Evolutionary conservation across 2,113 vertebrate genomes (phyloP), one percentile per base, ranked within the genome.

Genomic region (Typhlomys cinereus): DNA sequence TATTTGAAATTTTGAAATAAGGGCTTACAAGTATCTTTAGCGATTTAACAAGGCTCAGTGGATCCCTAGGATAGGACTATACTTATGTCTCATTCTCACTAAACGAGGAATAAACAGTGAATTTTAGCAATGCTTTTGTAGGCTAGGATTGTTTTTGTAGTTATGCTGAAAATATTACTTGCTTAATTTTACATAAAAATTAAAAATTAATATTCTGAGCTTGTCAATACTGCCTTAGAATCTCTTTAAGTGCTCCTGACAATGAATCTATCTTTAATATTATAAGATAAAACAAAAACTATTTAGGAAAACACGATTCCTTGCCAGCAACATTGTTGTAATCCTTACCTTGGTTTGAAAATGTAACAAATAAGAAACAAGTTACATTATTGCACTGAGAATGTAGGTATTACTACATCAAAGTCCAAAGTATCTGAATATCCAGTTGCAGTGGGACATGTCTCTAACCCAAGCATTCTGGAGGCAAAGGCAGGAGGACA

Each of bases 221-320:
- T 82, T 54, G 17, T 36, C n/a, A 85, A 88, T 71, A 81, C 61
- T 57, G 41, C 74, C 83, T 89, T 64, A 87, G 67, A 93, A 83
- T 81, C 1, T 79, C 27, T 76, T 25, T 21, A 67, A 81, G 74
- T 23, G 85, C 69, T 81, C n/a, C 21, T 50, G 57, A 67, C 31
- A 59, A 39, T 67, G 15, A 23, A 23, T 36, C n/a, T 36, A 76
- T 34, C 12, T 62, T 36, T 7, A 48, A 4, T 67, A 1, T 85
- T 92, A n/a, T 62, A n/a, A 81, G 86, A 81, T 31, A 87, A 79
- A 78, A 67, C 12, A 82, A 50, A 86, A 78, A 86, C 12, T 25
- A 61, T 85, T 66, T 44, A 85, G 41, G 91, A 90, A 71, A 70
- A 69, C 3, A 36, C 39, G 31, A 44, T 85, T 6, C 10, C 15